Percentiles rank a stretch among this genome's conserved stretches.
Conservation (phyloP, 2,113 vertebrate species). For the Myotis yumanensis region DNA sequence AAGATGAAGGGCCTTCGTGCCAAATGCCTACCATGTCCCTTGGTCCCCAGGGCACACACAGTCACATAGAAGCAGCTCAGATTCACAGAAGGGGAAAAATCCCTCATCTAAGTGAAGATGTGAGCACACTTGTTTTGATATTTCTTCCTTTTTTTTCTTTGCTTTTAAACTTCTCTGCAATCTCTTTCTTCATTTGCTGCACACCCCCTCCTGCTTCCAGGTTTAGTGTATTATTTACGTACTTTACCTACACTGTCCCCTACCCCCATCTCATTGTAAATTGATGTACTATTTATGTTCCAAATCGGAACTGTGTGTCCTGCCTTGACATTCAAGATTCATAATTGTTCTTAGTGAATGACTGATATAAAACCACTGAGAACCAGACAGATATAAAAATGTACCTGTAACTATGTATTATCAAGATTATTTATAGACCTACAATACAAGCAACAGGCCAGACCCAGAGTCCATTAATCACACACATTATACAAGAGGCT, state of each 20-base stretch:
- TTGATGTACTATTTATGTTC: neutral
- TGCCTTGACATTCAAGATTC: conserved; percentile 55
- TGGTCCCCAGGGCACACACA: neutral
- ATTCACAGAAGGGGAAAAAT: neutral
- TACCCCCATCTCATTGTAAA: conserved; percentile 12
- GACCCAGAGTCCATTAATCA: conserved; percentile 46
- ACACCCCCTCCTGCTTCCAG: neutral
- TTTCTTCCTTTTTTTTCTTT: neutral
- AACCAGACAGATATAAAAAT: conserved; percentile 66
- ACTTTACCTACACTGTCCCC: conserved; percentile 9
- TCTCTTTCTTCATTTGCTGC: neutral
- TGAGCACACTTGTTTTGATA: neutral
- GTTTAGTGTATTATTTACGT: neutral
- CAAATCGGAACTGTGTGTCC: conserved; percentile 41
- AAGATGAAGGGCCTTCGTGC: neutral
- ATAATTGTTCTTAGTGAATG: conserved; percentile 61
- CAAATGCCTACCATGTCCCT: neutral
- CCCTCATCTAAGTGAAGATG: neutral
- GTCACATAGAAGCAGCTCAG: neutral
- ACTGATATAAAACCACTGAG: conserved; percentile 65
- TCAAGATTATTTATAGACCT: conserved; percentile 67
- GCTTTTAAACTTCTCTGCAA: conserved; percentile 31
- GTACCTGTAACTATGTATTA: conserved; percentile 47
- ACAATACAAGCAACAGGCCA: conserved; percentile 33
- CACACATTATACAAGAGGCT: conserved; percentile 58